Percentiles rank a stretch among this genome's conserved stretches.
Evolutionary conservation across 2,888 invertebrate species (phyloP).

Genomic region (Tridacna crocea): DNA sequence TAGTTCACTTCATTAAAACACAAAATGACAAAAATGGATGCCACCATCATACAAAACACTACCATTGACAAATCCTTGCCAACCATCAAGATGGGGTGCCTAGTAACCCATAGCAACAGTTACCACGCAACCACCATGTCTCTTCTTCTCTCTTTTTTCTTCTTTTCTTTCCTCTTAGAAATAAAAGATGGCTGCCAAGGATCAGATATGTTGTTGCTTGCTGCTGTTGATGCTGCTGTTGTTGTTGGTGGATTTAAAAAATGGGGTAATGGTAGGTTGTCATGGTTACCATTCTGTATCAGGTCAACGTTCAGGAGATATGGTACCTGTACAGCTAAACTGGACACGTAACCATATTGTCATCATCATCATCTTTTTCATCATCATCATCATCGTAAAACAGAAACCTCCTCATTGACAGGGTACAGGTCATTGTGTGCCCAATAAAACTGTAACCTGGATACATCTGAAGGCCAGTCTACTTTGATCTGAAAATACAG

Average conservation of each 20-base stretch:
- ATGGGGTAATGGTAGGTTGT: slow-evolving; percentile 25
- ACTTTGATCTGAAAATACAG: slow-evolving; percentile 54
- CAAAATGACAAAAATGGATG: background rate
- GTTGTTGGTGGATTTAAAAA: slow-evolving; percentile 22
- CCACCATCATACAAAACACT: too few relatives aligned
- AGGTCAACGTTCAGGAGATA: slow-evolving; percentile 36
- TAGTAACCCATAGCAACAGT: slow-evolving; percentile 36
- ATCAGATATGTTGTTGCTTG: slow-evolving; percentile 36
- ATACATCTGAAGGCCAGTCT: slow-evolving; percentile 29
- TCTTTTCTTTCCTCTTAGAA: background rate
- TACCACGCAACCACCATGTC: slow-evolving; percentile 37
- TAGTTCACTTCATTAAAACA: background rate
- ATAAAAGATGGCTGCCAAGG: slow-evolving; percentile 45
- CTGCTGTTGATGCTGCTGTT: slow-evolving; percentile 34
- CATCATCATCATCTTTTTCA: slow-evolving; percentile 49
- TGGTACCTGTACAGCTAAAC: slow-evolving; percentile 52
- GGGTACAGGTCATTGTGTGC: slow-evolving; percentile 24
- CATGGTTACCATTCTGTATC: slow-evolving; percentile 23
- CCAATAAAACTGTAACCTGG: slow-evolving; percentile 43
- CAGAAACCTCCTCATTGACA: background rate
- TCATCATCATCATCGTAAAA: slow-evolving; percentile 20
- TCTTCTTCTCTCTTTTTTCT: slow-evolving; percentile 12
- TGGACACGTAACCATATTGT: slow-evolving; percentile 46
- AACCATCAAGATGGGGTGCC: slow-evolving; percentile 40
- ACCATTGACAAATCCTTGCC: slow-evolving; percentile 20